Evolutionary conservation across 2,113 vertebrate genomes (phyloP).

Genomic region (Marmota flaviventris): DNA sequence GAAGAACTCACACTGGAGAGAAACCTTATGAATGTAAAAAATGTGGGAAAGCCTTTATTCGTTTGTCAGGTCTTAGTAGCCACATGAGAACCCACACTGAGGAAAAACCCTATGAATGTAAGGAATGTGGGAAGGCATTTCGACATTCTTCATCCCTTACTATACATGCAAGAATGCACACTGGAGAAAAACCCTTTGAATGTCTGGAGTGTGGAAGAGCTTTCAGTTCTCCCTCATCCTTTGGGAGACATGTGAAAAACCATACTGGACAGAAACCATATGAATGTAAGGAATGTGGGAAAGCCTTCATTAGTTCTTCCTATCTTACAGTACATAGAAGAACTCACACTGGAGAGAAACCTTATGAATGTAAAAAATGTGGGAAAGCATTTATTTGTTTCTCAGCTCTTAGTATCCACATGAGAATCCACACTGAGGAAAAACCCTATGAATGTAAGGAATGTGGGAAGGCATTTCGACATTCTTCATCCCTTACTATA

Average conservation of each 20-base stretch:
- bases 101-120: conserved; percentile 81
- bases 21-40: conserved; percentile 88
- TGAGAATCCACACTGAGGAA: too few species aligned
- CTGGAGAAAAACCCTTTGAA: conserved; percentile 79
- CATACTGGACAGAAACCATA: conserved; percentile 80
- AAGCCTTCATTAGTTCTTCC: conserved; percentile 62
- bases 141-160: conserved; percentile 78
- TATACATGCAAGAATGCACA: conserved; percentile 79
- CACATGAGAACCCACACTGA: conserved; percentile 82
- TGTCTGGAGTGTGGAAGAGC: conserved; percentile 77
- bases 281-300: conserved; percentile 77
- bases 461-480: too few species aligned
- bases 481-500: too few species aligned
- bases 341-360: too few species aligned
- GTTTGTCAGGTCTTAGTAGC: conserved; percentile 87
- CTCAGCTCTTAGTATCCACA: too few species aligned
- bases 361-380: too few species aligned
- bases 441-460: too few species aligned
- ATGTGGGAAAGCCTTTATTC: conserved; percentile 89
- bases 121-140: conserved; percentile 82
- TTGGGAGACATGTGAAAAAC: conserved; percentile 79
- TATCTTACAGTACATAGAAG: too few species aligned
- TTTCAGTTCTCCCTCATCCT: conserved; percentile 77
- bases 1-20: conserved; percentile 81
- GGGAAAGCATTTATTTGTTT: too few species aligned